Base-by-base conservation (phyloP, 2,888 invertebrate genomes). In the Nezara viridula region DNA sequence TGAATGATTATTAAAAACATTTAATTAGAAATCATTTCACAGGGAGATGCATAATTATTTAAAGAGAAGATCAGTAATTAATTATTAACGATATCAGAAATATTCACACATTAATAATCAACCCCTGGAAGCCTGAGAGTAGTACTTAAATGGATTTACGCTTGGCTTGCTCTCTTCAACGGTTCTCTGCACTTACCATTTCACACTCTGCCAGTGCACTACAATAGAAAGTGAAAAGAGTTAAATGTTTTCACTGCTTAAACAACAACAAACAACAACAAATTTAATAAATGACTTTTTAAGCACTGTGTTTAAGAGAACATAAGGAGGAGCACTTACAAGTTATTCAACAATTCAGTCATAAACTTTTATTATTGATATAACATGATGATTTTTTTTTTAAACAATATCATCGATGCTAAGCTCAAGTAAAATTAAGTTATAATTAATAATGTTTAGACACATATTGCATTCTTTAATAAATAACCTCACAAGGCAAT, bases 141-240 rank as follows among this genome's bases (percentile, higher is more conserved):
- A 47, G 44, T 44, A 81, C 16, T 47, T 47, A 44, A 81, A 81
- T 81, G 81, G 44, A n/a, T 81, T 81, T 81, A 40, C 44, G 44
- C 81, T 47, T 44, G 81, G 81, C 14, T 81, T 6, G n/a, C 81
- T 81, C 81, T 81, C 81, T 81, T 81, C 12, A 81, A 81, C 81
- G 81, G 44, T 81, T 81, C 81, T 16, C 24, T 81, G 81, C 81
- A 81, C 81, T 81, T 73, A 73, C 32, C 66, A 73, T 73, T 73
- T 81, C 81, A 81, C 81, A 81, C 81, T 81, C 81, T 81, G 44
- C 81, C 81, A 81, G 81, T 81, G 44, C n/a, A 81, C 49, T 47
- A 88, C 60, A 88, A 37, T 88, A n/a, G 47, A 88, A 88, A 47
- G 73, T 60, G 44, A 77, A 88, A 66, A 88, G 81, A n/a, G 52